Evolutionary conservation across 2,888 invertebrate genomes (phyloP).

Genomic region (Stictocephala bisonia): DNA sequence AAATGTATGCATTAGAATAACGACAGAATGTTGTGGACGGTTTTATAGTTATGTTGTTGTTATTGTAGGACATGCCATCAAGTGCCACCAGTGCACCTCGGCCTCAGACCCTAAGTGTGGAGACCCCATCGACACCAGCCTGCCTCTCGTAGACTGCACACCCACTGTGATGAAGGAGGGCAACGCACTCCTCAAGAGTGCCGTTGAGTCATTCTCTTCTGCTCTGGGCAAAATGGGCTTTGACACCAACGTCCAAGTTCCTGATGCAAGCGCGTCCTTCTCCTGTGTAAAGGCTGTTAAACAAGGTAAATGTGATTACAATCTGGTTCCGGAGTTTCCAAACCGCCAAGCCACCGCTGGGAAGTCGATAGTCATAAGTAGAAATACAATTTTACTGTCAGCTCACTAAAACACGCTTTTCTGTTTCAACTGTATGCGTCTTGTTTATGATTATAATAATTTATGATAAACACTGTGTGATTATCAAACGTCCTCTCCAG

Average conservation of each 20-base stretch:
- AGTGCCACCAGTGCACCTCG: constrained; percentile 38
- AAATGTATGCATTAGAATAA: no score
- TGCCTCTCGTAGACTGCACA: constrained; percentile 19
- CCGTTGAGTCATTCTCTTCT: neutral
- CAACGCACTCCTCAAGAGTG: neutral
- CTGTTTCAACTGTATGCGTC: no score
- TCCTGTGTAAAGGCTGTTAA: constrained; percentile 8
- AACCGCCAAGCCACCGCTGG: no score
- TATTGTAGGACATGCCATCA: constrained; percentile 31
- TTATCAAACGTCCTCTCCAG: no score
- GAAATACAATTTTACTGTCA: no score
- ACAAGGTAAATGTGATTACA: constrained; percentile 9
- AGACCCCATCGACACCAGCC: constrained; percentile 30
- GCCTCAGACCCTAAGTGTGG: constrained; percentile 30
- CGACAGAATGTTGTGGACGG: no score
- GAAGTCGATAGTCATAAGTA: no score
- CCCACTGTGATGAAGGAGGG: neutral
- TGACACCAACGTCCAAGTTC: constrained; percentile 29
- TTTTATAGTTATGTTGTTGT: neutral
- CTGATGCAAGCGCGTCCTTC: neutral
- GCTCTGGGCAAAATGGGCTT: neutral
- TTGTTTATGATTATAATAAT: no score
- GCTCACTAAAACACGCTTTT: no score
- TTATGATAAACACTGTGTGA: no score
- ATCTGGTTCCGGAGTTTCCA: neutral